Evolutionary conservation across 2,113 vertebrate genomes (phyloP).

Genomic region (Podarcis muralis): DNA sequence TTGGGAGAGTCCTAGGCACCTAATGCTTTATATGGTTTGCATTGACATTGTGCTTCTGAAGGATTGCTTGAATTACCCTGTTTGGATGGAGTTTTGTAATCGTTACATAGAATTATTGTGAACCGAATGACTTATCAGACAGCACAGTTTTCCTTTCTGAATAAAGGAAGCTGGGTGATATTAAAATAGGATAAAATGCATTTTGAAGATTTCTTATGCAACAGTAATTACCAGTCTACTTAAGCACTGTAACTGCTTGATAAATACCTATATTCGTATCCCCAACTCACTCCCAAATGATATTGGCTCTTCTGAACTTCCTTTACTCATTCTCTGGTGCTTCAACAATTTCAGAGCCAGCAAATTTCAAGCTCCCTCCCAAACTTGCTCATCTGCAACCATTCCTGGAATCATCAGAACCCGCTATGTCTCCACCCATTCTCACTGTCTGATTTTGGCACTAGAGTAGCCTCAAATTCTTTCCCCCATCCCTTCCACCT

Average conservation of each 20-base stretch:
- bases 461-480: neutral
- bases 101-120: neutral
- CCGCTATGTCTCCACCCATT: neutral
- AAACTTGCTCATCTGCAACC: neutral
- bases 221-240: neutral
- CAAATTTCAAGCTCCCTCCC: neutral
- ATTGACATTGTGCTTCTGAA: neutral
- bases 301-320: neutral
- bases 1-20: neutral
- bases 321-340: neutral
- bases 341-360: neutral
- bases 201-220: neutral
- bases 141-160: neutral
- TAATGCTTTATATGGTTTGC: neutral
- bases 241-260: neutral
- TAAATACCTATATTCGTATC: neutral
- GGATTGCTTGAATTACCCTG: neutral
- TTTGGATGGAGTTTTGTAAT: neutral
- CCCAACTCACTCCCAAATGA: neutral
- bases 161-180: conserved; percentile 40
- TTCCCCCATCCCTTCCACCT: neutral
- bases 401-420: neutral
- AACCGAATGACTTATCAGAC: neutral
- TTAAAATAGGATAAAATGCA: neutral
- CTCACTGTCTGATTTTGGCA: neutral